Percentiles rank a stretch among this genome's conserved stretches.
phyloP scores from a whole-genome alignment of 2,888 invertebrate species.

The Xestia c-nigrum region DNA sequence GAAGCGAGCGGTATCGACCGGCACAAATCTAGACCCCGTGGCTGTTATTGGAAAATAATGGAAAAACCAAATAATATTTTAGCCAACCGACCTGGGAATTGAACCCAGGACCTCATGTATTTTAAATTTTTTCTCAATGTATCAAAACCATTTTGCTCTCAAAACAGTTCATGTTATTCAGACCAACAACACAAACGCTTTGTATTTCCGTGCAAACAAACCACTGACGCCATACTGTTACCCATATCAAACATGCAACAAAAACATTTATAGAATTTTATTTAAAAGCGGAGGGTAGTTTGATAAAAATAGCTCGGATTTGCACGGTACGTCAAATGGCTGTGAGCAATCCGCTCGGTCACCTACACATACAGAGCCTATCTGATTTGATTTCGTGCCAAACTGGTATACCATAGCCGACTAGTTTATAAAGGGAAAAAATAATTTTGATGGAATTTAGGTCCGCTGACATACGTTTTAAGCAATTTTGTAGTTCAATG shows the following conservation, averaged over 20 bases:
- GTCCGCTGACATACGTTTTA: not conserved
- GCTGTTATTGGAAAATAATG: too few species aligned
- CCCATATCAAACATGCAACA: conserved; percentile 41
- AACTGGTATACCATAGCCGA: conserved; percentile 23
- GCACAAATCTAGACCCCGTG: too few species aligned
- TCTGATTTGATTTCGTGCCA: conserved; percentile 57
- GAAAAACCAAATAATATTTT: too few species aligned
- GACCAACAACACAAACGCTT: not conserved
- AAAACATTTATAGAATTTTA: conserved; percentile 43
- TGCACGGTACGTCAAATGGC: conserved; percentile 15
- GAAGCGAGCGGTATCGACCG: too few species aligned
- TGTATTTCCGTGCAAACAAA: conserved; percentile 33
- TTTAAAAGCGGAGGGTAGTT: conserved; percentile 30
- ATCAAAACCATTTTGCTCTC: not conserved
- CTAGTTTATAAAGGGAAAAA: too few species aligned
- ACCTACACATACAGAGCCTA: conserved; percentile 39
- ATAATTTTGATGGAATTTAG: not conserved
- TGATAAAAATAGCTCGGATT: conserved; percentile 38
- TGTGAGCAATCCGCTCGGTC: conserved; percentile 36
- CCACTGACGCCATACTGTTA: conserved; percentile 21
- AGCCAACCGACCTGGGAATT: too few species aligned
- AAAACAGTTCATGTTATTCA: conserved; percentile 1
- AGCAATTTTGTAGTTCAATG: not conserved
- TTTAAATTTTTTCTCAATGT: not conserved
- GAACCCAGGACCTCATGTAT: not conserved